Base-by-base conservation (phyloP, 1,140 invertebrate species). In the Pachypsylla venusta region DNA sequence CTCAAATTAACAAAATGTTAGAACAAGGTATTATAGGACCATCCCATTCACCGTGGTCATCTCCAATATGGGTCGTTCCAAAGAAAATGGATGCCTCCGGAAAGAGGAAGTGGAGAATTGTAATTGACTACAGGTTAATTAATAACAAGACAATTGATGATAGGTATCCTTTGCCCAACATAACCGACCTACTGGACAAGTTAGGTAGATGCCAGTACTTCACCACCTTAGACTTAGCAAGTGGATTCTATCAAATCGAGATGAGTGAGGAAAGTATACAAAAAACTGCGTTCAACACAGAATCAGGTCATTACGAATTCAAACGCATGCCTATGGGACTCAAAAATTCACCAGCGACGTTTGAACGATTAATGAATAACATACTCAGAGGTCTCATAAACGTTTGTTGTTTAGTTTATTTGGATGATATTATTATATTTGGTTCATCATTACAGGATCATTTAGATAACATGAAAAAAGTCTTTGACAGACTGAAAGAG, bases 171-270 rank as follows among this genome's bases (percentile, higher is more conserved):
- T 64, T 81, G 16, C 78, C 75, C 1, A 66, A 71, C 14, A 76
- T 79, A 13, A 69, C 70, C 25, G 69, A 74, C 14, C 67, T 68
- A 25, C 61, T 80, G 4, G 68, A 74, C 56, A 62, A 64, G 20
- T 54, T 79, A 56, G 67, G 67, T 12, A 66, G 67, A 2, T 62
- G 65, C 5, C 63, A 67, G 39, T 74, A 69, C 59, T 77, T 79
- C 58, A 67, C 67, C 0, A 69, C 70, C 0, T 56, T 79, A 16
- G 77, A 80, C 66, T 59, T 76, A 14, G 66, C 63, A 1, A 68
- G 65, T 22, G 78, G 78, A 2, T 80, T 74, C 66, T 74, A 71
- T 64, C 76, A 80, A 63, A 69, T 79, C 4, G 60, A 65, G 7
- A 63, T 79, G 16, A 61, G 70, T 19, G 35, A 63, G 65, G 58